Evolutionary conservation across 2,797 vertebrate genomes (phyloP).

Genomic region (Acanthis flammea): DNA sequence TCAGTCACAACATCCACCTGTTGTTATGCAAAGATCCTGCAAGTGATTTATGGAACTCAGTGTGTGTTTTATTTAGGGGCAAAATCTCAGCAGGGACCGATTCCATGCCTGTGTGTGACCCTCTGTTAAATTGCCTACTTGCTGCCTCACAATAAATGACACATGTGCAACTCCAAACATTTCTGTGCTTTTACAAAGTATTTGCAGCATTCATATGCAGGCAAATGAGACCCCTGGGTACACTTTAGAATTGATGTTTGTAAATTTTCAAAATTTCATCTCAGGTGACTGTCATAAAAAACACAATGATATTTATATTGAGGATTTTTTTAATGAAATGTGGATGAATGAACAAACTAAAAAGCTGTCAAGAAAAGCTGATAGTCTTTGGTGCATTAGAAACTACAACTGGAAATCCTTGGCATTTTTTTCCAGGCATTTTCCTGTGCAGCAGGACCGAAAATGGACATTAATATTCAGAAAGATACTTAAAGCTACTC

Average conservation of each 20-base stretch:
- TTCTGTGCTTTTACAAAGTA: slow-evolving; percentile 7
- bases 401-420: neutral
- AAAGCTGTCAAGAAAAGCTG: neutral
- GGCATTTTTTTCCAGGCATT: neutral
- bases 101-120: slow-evolving; percentile 21
- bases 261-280: neutral
- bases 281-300: slow-evolving; percentile 17
- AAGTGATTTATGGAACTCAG: slow-evolving; percentile 25
- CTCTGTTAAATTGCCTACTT: neutral
- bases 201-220: neutral
- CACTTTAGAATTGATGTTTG: neutral
- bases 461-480: neutral
- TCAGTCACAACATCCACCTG: neutral
- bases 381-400: neutral
- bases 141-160: neutral
- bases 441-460: neutral
- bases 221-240: neutral
- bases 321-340: neutral
- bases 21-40: neutral
- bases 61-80: neutral
- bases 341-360: neutral
- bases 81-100: slow-evolving; percentile 17
- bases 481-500: neutral
- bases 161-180: neutral
- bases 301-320: neutral